Evolutionary conservation across 2,113 vertebrate genomes (phyloP), one percentile per base, ranked within the genome.

Genomic region (Caretta caretta): DNA sequence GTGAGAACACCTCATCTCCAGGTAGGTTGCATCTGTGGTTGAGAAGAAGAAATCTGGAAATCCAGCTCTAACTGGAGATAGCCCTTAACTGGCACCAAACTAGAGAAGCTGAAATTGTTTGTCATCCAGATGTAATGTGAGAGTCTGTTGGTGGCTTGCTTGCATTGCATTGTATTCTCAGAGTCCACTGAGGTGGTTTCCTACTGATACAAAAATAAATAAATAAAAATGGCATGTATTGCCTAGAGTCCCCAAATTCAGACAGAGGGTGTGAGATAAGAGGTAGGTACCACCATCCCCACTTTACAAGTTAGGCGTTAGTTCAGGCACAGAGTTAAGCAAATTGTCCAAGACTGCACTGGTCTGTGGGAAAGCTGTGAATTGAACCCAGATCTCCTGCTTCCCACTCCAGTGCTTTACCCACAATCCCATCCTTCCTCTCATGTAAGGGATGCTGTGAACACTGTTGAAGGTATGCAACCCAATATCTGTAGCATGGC

Each of bases 141-240:
- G 49, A 89, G 84, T 2, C 4, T 14, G 51, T 38, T 4, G 62
- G 84, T 38, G n/a, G 35, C 53, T 27, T 13, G 24, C 11, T 49
- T 49, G 57, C 80, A 38, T 7, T 2, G 29, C 54, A 3, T 7
- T 2, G 29, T 50, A 3, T 82, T 9, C 50, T 83, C 87, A 0
- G 0, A 10, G n/a, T 5, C 48, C 10, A 42, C 89, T 69, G 16
- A 76, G 49, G 27, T 8, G 83, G 50, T 57, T n/a, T 87, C 87
- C 7, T 48, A 51, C 29, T 46, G 38, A 0, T 14, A 9, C 2
- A 42, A 13, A 76, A 38, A 25, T 29, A n/a, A 16, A 57, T 56
- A n/a, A 69, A 69, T n/a, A 72, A 72, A 69, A 72, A 38, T 20
- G 38, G 65, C 65, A n/a, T 72, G 65, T 22, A 38, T 46, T 76